Conservation (phyloP, 1,140 invertebrate species). For the Diachasmimorpha longicaudata region DNA sequence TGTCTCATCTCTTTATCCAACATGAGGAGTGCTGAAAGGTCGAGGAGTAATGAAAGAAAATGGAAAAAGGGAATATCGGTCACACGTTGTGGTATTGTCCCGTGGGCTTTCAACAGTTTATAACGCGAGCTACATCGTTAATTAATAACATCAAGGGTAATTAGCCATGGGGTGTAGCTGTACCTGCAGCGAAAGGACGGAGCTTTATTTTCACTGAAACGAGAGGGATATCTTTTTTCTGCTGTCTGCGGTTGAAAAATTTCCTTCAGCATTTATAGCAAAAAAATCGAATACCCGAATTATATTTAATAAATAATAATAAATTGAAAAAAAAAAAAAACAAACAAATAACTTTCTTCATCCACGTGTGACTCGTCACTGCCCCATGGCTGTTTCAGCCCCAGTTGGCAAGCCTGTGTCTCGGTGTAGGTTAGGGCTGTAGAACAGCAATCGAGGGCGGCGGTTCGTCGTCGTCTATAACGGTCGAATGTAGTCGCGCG, state of each 20-base stretch:
- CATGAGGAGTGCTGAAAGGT: not conserved
- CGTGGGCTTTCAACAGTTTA: not conserved
- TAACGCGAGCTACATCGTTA: slow-evolving; percentile 9
- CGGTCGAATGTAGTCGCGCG: no score
- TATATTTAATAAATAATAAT: no score
- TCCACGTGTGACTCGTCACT: slow-evolving; percentile 44
- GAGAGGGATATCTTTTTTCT: not conserved
- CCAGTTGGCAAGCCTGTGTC: slow-evolving; percentile 42
- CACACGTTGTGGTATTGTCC: not conserved
- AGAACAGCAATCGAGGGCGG: slow-evolving; percentile 19
- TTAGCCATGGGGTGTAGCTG: not conserved
- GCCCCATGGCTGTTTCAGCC: not conserved
- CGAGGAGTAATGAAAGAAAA: not conserved
- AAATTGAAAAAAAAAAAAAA: no score
- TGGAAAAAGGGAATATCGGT: not conserved
- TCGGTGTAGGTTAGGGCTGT: not conserved
- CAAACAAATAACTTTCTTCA: no score
- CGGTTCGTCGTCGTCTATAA: slow-evolving; percentile 30
- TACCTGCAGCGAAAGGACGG: not conserved
- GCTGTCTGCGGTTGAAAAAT: no score
- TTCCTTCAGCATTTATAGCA: no score
- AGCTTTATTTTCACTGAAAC: not conserved
- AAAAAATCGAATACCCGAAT: no score
- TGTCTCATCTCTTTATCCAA: not conserved
- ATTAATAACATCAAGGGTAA: slow-evolving; percentile 20